phyloP scores from a whole-genome alignment of 2,888 invertebrate genomes.

The Machimus atricapillus region DNA sequence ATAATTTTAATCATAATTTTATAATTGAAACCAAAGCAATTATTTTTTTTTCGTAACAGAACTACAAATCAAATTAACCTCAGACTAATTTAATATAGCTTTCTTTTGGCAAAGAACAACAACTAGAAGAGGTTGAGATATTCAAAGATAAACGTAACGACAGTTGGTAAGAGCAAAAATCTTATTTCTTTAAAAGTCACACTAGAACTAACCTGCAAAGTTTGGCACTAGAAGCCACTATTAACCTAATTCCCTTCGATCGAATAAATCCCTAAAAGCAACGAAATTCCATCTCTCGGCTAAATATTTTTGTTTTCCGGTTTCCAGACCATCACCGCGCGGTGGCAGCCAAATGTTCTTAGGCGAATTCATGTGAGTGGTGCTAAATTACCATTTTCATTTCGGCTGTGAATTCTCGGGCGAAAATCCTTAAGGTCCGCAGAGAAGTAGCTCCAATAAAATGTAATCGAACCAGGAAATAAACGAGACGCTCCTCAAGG shows the following conservation, averaged over 20 bases:
- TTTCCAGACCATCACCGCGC: neutral
- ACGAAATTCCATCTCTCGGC: neutral
- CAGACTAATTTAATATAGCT: too few relatives aligned
- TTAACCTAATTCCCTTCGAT: neutral
- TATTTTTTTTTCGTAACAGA: too few relatives aligned
- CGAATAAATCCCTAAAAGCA: neutral
- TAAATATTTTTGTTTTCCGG: neutral
- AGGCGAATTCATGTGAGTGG: neutral
- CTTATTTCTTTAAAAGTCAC: neutral
- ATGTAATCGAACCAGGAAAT: conserved; percentile 12
- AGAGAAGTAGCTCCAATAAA: neutral
- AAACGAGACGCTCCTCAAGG: neutral
- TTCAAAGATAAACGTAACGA: neutral
- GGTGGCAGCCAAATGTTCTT: neutral
- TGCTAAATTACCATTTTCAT: neutral
- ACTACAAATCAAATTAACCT: too few relatives aligned
- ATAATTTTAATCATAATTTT: too few relatives aligned
- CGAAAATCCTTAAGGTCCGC: neutral
- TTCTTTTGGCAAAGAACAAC: too few relatives aligned
- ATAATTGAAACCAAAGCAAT: too few relatives aligned
- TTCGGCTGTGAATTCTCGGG: neutral
- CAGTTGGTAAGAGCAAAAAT: neutral
- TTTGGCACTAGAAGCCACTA: neutral
- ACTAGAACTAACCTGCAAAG: neutral
- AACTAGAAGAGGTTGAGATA: too few relatives aligned